Percentiles rank a stretch among this genome's conserved stretches.
Conservation (phyloP, 2,113 vertebrate genomes). For the Microtus oregoni region DNA sequence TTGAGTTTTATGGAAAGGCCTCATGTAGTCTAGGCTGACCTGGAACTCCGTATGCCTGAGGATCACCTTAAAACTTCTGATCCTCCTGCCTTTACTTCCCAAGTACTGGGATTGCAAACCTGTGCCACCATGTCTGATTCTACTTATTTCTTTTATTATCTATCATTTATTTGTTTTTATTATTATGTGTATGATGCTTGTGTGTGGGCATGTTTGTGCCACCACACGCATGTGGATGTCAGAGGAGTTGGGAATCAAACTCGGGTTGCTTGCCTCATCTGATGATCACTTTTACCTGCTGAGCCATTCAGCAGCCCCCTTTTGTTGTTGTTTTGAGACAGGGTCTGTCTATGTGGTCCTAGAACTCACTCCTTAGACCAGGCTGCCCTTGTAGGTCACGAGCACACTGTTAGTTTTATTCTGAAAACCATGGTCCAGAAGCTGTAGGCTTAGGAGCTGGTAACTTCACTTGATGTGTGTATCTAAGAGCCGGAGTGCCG, state of each 20-base stretch:
- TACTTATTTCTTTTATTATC: background rate
- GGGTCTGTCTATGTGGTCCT: background rate
- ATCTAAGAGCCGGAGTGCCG: background rate
- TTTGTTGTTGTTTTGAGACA: background rate
- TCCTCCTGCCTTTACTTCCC: background rate
- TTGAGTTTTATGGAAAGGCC: background rate
- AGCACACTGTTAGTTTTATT: background rate
- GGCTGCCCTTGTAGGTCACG: background rate
- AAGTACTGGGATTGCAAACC: background rate
- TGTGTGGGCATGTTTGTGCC: background rate
- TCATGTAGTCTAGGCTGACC: background rate
- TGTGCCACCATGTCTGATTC: background rate
- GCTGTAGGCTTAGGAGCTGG: background rate
- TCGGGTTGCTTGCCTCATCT: accelerated
- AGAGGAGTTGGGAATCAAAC: background rate
- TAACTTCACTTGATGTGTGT: background rate
- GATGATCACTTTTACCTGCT: background rate
- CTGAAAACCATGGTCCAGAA: background rate
- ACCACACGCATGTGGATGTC: background rate
- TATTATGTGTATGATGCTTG: background rate
- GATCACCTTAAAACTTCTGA: background rate
- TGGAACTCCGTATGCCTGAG: background rate
- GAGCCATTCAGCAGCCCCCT: background rate
- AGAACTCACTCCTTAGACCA: background rate
- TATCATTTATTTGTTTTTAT: background rate